A percentile compares a stretch with the other conserved stretches of the same genome.
Evolutionary conservation across 2,797 vertebrate species (phyloP).

Genomic region (Discoglossus pictus): DNA sequence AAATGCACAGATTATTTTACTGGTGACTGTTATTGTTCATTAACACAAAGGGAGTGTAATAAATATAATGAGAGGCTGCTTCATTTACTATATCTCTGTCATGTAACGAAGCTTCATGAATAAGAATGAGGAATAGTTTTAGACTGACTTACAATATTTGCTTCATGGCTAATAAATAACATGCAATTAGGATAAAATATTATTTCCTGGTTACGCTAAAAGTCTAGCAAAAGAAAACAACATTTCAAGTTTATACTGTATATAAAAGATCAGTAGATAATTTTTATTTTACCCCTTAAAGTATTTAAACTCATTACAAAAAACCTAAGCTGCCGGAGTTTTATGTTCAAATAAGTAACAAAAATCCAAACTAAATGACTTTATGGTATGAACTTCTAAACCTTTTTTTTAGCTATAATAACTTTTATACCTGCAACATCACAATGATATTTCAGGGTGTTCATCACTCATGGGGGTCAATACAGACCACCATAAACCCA

Average conservation of each 20-base stretch:
- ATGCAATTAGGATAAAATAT: slow-evolving; percentile 75
- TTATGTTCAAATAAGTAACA: slow-evolving; percentile 60
- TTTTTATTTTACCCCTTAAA: slow-evolving; percentile 67
- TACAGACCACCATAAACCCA: not conserved
- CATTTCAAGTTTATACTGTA: slow-evolving; percentile 63
- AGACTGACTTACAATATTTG: slow-evolving; percentile 74
- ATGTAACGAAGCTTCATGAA: slow-evolving; percentile 69
- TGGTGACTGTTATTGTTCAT: slow-evolving; percentile 73
- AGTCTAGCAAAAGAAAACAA: slow-evolving; percentile 62
- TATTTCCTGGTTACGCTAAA: slow-evolving; percentile 66
- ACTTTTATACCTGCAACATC: slow-evolving; percentile 60
- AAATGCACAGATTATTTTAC: slow-evolving; percentile 66
- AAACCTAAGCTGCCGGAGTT: slow-evolving; percentile 66
- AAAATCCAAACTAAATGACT: slow-evolving; percentile 68
- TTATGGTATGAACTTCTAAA: slow-evolving; percentile 65
- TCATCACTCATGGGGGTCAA: not conserved
- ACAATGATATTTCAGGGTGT: no score
- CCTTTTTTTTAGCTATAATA: slow-evolving; percentile 60
- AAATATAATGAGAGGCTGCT: slow-evolving; percentile 73
- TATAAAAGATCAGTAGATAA: slow-evolving; percentile 68
- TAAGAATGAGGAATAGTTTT: slow-evolving; percentile 73
- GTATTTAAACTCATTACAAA: slow-evolving; percentile 63
- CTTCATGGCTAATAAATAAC: slow-evolving; percentile 74
- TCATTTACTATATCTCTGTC: slow-evolving; percentile 73
- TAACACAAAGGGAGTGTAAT: slow-evolving; percentile 72